phyloP scores from a whole-genome alignment of 2,888 invertebrate species.

The Yponomeuta cagnagella region DNA sequence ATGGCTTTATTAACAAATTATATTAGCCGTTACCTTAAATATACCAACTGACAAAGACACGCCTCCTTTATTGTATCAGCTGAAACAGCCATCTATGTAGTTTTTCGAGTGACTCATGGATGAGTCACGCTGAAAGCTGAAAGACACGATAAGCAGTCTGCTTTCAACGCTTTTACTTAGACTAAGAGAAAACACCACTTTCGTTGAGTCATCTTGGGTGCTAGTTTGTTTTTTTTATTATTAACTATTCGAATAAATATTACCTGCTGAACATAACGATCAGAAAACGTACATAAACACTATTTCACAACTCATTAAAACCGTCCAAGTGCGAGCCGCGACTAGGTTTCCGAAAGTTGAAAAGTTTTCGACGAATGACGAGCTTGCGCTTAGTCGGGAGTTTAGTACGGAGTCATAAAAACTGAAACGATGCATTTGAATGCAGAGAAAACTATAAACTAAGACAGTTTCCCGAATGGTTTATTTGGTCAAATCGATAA shows the following conservation, averaged over 20 bases:
- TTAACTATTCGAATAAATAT: not conserved
- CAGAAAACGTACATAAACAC: not conserved
- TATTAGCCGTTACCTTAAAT: not conserved
- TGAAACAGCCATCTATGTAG: not conserved
- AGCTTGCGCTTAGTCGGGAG: no score
- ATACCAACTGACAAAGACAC: no score
- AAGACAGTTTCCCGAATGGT: no score
- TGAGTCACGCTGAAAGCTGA: not conserved
- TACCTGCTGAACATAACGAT: not conserved
- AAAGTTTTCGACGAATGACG: no score
- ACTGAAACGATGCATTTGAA: no score
- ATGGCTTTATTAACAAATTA: no score
- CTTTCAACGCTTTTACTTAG: conserved; percentile 9
- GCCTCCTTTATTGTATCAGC: not conserved
- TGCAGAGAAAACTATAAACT: no score
- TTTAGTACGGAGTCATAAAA: no score
- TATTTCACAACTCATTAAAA: no score
- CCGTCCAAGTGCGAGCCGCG: no score
- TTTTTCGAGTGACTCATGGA: not conserved
- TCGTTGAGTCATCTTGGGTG: not conserved
- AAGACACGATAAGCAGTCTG: not conserved
- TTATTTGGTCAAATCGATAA: no score
- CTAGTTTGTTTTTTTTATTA: not conserved
- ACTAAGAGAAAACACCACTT: not conserved
- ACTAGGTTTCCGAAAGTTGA: no score